Evolutionary conservation across 1,140 invertebrate species (phyloP).

Genomic region (Rhopalosiphum padi): DNA sequence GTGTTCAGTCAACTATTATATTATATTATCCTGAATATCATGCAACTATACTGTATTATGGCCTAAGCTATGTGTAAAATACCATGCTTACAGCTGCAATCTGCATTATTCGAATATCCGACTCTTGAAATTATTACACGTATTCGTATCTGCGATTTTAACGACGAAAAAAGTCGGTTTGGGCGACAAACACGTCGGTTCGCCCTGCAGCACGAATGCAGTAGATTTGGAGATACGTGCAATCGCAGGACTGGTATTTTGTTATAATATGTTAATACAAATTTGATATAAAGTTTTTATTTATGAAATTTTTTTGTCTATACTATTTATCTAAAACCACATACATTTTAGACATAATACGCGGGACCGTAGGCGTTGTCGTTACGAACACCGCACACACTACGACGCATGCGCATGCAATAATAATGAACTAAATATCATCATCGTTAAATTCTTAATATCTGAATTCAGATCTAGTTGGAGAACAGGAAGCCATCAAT

Average conservation of each 20-base stretch:
- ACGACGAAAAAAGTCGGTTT: background rate
- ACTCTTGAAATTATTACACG: background rate
- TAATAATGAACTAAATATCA: background rate
- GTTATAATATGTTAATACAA: too few relatives aligned
- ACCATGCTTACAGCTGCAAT: background rate
- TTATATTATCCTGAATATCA: background rate
- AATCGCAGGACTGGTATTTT: too few relatives aligned
- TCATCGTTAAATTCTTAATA: background rate
- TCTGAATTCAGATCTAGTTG: slow-evolving; percentile 26
- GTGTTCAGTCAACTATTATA: background rate
- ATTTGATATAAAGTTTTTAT: background rate
- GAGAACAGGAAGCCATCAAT: slow-evolving; percentile 40
- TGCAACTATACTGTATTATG: background rate
- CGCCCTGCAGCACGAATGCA: too few relatives aligned
- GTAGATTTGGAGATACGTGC: too few relatives aligned
- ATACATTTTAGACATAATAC: background rate
- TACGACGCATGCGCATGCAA: background rate
- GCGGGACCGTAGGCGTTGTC: too few relatives aligned
- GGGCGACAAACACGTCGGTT: background rate
- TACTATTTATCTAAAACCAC: background rate
- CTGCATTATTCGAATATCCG: background rate
- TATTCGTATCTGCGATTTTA: background rate
- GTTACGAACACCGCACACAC: background rate
- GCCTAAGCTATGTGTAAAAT: background rate
- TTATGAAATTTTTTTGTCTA: background rate